Evolutionary conservation across 2,113 vertebrate species (phyloP).

Genomic region (Eudyptes chrysolophus): DNA sequence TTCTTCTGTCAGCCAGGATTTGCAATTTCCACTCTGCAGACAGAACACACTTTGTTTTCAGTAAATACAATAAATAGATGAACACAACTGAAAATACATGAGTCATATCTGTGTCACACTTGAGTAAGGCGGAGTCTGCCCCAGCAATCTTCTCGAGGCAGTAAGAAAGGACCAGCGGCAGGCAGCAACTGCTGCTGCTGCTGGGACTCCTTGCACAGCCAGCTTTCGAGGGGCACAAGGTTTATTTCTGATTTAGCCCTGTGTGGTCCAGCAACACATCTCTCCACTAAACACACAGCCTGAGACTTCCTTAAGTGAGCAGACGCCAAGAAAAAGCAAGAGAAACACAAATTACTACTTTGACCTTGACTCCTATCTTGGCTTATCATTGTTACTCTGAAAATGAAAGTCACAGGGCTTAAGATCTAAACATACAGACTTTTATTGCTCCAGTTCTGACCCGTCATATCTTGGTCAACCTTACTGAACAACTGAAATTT

Average conservation of each 20-base stretch:
- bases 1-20: background rate
- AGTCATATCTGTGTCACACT: background rate
- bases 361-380: conserved; percentile 56
- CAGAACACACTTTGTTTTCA: background rate
- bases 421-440: conserved; percentile 37
- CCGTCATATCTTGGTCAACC: background rate
- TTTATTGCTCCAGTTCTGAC: conserved; percentile 1
- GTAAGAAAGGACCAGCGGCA: fast-evolving
- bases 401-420: conserved; percentile 44
- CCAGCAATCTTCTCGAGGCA: background rate
- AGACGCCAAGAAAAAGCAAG: conserved; percentile 21
- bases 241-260: background rate
- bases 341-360: conserved; percentile 25
- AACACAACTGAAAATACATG: background rate
- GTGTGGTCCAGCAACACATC: background rate
- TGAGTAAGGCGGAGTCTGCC: background rate
- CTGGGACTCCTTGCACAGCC: background rate
- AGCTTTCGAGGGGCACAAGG: background rate
- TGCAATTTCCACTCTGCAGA: background rate
- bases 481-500: background rate
- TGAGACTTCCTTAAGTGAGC: conserved; percentile 2
- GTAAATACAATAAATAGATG: background rate
- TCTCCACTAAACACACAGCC: background rate
- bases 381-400: conserved; percentile 22
- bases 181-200: background rate